Conservation (phyloP, 2,888 invertebrate species). For the Monopis laevigella region DNA sequence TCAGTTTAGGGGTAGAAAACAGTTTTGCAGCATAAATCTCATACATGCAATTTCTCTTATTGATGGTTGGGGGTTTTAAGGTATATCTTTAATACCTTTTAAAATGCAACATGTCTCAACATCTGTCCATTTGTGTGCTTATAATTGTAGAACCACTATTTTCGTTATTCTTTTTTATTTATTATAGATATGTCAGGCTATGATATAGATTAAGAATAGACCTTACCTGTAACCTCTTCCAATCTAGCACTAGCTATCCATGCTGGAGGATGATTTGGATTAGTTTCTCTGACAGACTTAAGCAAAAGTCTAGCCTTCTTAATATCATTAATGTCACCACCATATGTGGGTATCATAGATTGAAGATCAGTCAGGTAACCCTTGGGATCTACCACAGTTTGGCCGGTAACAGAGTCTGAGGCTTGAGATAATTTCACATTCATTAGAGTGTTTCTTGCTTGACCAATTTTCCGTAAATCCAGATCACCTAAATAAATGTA, state of each 20-base stretch:
- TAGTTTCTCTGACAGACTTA: constrained; percentile 96
- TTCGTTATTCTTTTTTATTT: too few relatives aligned
- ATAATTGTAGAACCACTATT: too few relatives aligned
- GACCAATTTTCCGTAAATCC: constrained; percentile 98
- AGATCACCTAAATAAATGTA: constrained; percentile 83
- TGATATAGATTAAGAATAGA: too few relatives aligned
- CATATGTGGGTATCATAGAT: constrained; percentile 98
- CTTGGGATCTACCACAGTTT: constrained; percentile 99
- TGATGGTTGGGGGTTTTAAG: too few relatives aligned
- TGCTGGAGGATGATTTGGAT: constrained; percentile 98
- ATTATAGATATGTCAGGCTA: too few relatives aligned
- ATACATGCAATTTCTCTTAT: too few relatives aligned
- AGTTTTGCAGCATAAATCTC: too few relatives aligned
- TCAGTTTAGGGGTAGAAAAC: too few relatives aligned
- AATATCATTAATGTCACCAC: constrained; percentile 97
- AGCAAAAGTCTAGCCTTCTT: constrained; percentile 95
- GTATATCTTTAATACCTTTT: too few relatives aligned
- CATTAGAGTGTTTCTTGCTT: constrained; percentile 98
- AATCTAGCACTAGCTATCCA: constrained; percentile 99
- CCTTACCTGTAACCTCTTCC: constrained; percentile 95
- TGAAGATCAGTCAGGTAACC: constrained; percentile 99
- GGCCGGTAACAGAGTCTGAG: constrained; percentile 98
- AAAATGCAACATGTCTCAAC: too few relatives aligned
- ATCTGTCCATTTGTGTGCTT: too few relatives aligned
- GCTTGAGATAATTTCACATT: constrained; percentile 97